Base-by-base conservation (phyloP, 92 coral and sea anemone species). In the Zoanthus sociatus region DNA sequence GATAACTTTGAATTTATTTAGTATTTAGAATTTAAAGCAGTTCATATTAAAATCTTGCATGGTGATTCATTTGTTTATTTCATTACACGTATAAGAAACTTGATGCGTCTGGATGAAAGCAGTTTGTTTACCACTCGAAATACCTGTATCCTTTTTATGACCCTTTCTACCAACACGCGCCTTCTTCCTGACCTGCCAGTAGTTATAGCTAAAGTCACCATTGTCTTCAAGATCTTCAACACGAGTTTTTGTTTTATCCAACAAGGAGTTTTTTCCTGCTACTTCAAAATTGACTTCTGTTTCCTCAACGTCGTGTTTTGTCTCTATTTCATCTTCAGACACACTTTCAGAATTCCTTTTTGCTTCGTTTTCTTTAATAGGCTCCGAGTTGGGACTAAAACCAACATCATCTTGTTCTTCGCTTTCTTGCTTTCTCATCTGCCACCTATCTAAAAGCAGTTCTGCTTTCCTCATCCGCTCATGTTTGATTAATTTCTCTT, bases 181-280 rank as follows among this genome's bases (percentile, higher is more conserved):
- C 85, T 81, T 81, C 64, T 81, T 81, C 75, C 85, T 64, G 16
- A 33, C 75, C 64, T 66, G 85, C 85, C 85, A 81, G 45, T 81
- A 81, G 45, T 69, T 69, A 66, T 66, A 70, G 21, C 75, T 68
- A 6, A 53, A 44, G 26, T 26, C 37, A 0, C 44, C 75, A 81
- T 53, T 53, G 13, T n/a, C 75, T 6, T 46, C 60, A 44, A 7
- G 61, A 42, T 81, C 74, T 5, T 66, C 73, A 8, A 44, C 21
- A 64, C 85, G 85, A 20, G 85, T 55, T 26, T 46, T 64, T 14
- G 10, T 66, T 46, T 61, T 81, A 20, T 81, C 85, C 13, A 12
- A 45, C 85, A 74, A 81, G 47, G 64, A 81, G 3, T 44, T 55
- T 42, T 61, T 72, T 26, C 61, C 45, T 60, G 31, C 60, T 3